These are phyloP conservation scores for Podocnemis expansa DNA, from an alignment of 2,113 vertebrate species.

Conservation along the genomic window DNA sequence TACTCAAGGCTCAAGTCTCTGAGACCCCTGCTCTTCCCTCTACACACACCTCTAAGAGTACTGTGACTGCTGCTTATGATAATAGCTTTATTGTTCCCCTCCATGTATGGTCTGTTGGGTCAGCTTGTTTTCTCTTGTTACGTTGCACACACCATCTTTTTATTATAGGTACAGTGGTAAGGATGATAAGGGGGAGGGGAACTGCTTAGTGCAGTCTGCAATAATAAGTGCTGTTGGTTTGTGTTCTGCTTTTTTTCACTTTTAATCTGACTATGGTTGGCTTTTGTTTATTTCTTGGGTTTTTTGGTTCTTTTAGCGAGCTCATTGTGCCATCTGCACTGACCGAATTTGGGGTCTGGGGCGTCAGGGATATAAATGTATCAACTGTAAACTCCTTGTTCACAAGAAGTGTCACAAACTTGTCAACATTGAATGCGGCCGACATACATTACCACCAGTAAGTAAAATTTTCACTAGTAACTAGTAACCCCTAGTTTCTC, in stretches of 20 bases:
- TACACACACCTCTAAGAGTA: neutral
- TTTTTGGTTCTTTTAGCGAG: constrained; percentile 82
- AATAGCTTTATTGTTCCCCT: neutral
- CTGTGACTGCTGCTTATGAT: neutral
- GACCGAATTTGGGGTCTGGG: constrained; percentile 98
- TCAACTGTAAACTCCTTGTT: constrained; percentile 98
- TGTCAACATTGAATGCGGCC: constrained; percentile 90
- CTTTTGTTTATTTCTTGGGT: no score
- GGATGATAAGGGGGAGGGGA: neutral
- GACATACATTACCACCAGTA: constrained; percentile 82
- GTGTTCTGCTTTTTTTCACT: neutral
- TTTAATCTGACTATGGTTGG: neutral
- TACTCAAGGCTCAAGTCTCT: neutral
- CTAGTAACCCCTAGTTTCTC: no score
- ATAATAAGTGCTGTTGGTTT: neutral
- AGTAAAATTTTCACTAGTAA: constrained; percentile 37
- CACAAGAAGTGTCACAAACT: constrained; percentile 99
- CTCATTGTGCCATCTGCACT: constrained; percentile 97
- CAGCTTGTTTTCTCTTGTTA: neutral
- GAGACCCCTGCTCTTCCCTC: neutral
- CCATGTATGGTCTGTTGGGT: neutral
- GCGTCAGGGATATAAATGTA: constrained; percentile 98
- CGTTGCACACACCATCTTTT: neutral
- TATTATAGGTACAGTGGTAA: neutral
- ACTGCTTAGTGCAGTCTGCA: neutral